These are phyloP conservation scores for Agrochola macilenta DNA, from an alignment of 2,888 invertebrate species.

Conservation along the genomic window DNA sequence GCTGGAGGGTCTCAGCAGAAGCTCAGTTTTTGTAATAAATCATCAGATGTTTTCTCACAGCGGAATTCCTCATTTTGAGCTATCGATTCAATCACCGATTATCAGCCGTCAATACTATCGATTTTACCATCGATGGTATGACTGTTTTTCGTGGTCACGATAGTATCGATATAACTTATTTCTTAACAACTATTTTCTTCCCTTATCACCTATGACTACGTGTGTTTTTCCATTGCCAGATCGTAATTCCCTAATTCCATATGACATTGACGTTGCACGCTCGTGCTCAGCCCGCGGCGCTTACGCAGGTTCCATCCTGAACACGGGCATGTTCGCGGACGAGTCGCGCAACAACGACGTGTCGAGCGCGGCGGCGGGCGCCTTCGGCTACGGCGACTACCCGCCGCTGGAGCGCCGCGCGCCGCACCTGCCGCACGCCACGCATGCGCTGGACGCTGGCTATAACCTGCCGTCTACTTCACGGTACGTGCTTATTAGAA, in stretches of 20 bases:
- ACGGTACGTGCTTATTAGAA: constrained; percentile 70
- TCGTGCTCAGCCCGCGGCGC: constrained; percentile 42
- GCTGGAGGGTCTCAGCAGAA: too few relatives aligned
- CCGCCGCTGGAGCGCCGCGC: constrained; percentile 71
- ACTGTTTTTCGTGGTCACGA: background rate
- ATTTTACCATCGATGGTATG: background rate
- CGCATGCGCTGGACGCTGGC: constrained; percentile 72
- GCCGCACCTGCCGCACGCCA: constrained; percentile 47
- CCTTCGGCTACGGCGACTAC: constrained; percentile 75
- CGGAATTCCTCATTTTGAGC: background rate
- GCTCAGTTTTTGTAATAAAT: too few relatives aligned
- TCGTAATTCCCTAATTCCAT: constrained; percentile 5
- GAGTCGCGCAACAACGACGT: constrained; percentile 84
- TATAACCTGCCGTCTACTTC: constrained; percentile 86
- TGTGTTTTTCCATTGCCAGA: constrained; percentile 4
- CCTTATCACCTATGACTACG: too few relatives aligned
- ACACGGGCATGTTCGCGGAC: constrained; percentile 81
- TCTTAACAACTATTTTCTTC: too few relatives aligned
- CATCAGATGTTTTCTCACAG: background rate
- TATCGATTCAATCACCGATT: background rate
- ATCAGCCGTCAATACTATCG: background rate
- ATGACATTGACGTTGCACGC: constrained; percentile 9
- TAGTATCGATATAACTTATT: background rate
- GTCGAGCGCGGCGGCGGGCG: constrained; percentile 70
- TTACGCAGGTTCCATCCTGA: constrained; percentile 74